Evolutionary conservation across 2,888 invertebrate genomes (phyloP).

Genomic region (Drosophila lacicola): DNA sequence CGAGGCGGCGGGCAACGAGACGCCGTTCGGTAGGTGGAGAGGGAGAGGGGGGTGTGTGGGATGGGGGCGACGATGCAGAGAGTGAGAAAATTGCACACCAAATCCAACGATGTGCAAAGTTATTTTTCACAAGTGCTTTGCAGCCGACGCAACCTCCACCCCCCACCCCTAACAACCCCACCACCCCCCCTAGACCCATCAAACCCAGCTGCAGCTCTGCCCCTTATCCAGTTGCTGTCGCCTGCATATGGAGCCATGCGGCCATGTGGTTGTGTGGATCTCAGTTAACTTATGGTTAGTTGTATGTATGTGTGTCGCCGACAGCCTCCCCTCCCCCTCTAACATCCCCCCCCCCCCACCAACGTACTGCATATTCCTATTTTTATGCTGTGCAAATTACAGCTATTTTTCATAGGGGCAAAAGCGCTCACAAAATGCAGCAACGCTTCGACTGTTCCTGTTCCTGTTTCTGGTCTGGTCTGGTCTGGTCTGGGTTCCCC

Average conservation of each 20-base stretch:
- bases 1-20: constrained; percentile 26
- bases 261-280: constrained; percentile 76
- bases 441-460: constrained; percentile 53
- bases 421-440: constrained; percentile 69
- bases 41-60: neutral
- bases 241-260: constrained; percentile 66
- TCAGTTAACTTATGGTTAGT: constrained; percentile 80
- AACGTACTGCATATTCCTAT: constrained; percentile 58
- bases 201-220: constrained; percentile 5
- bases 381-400: constrained; percentile 81
- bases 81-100: constrained; percentile 72
- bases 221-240: constrained; percentile 51
- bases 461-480: constrained; percentile 11
- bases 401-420: constrained; percentile 79
- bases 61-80: constrained; percentile 38
- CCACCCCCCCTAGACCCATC: neutral
- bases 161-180: constrained; percentile 9
- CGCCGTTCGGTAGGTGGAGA: neutral
- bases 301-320: constrained; percentile 21
- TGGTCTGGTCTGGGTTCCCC: neutral
- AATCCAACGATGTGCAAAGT: constrained; percentile 79
- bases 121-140: constrained; percentile 81
- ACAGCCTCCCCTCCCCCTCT: neutral
- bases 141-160: constrained; percentile 55
- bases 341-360: neutral